Base-by-base conservation (phyloP, 2,888 invertebrate species). In the Morpho helenor region DNA sequence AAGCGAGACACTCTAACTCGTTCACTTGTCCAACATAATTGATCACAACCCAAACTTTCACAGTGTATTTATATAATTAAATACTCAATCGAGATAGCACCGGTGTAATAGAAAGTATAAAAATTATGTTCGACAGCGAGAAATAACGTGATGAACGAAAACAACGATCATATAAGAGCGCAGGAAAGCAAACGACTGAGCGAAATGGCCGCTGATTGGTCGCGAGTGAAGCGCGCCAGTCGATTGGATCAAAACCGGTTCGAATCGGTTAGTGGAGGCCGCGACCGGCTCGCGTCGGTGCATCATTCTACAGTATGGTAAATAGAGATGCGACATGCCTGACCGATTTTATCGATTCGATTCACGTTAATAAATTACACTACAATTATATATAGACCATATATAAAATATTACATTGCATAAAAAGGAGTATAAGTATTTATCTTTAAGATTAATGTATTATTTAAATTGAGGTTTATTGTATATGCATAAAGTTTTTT, bases 21-120 rank as follows among this genome's bases (percentile, higher is more conserved):
- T 76, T 86, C 77, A 86, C 85, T 89, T 89, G 81, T 89, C 89
- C 80, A 89, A 88, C 89, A 89, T 89, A 77, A 81, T 87, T 49
- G 8, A 42, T 10, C n/a, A 5, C 22, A n/a, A 53, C 22, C 16
- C 8, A 9, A 10, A 7, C 53, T 41, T 47, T 47, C 46, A n/a
- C 47, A 6, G n/a, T 9, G 8, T 47, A 53, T 53, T 41, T 40
- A 10, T 5, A 9, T 74, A 58, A 67, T 77, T 76, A 78, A 66
- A 68, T 71, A 76, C 79, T 68, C 72, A 75, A 76, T 76, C 55
- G 49, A 63, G 60, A 63, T 43, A 43, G 3, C 43, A 43, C 43
- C 43, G n/a, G 43, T 43, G 62, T 61, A 62, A 64, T 44, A 59
- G 59, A 64, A 67, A 74, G 66, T 66, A 59, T 59, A 61, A 66